phyloP scores from a whole-genome alignment of 2,797 vertebrate species.

The Bucorvus abyssinicus region DNA sequence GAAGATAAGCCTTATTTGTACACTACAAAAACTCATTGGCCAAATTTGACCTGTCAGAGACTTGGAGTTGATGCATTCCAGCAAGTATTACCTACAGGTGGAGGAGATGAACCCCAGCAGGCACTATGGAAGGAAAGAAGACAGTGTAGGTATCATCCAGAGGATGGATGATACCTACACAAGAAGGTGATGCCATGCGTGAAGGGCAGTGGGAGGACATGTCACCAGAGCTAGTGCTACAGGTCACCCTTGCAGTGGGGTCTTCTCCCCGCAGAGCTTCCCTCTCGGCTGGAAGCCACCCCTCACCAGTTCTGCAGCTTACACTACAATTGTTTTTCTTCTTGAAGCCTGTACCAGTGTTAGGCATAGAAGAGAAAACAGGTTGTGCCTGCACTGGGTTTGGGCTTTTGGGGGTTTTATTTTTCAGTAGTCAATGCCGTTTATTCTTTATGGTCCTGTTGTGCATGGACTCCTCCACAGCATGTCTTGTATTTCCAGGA shows the following conservation, averaged over 20 bases:
- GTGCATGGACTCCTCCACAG: background rate
- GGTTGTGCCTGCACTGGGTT: background rate
- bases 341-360: background rate
- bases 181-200: fast-evolving
- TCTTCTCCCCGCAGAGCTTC: background rate
- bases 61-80: background rate
- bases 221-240: background rate
- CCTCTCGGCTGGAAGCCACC: background rate
- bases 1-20: background rate
- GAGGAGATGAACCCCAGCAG: background rate
- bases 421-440: background rate
- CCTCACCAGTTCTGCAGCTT: background rate
- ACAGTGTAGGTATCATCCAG: background rate
- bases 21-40: background rate
- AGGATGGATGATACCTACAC: background rate
- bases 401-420: background rate
- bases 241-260: fast-evolving
- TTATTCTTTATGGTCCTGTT: background rate
- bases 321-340: background rate
- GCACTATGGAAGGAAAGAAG: background rate
- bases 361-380: background rate
- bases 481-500: background rate
- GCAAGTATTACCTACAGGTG: background rate
- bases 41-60: background rate
- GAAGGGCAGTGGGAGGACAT: background rate